Conservation (phyloP, 2,797 vertebrate species). For the Rhodeus uyekii region DNA sequence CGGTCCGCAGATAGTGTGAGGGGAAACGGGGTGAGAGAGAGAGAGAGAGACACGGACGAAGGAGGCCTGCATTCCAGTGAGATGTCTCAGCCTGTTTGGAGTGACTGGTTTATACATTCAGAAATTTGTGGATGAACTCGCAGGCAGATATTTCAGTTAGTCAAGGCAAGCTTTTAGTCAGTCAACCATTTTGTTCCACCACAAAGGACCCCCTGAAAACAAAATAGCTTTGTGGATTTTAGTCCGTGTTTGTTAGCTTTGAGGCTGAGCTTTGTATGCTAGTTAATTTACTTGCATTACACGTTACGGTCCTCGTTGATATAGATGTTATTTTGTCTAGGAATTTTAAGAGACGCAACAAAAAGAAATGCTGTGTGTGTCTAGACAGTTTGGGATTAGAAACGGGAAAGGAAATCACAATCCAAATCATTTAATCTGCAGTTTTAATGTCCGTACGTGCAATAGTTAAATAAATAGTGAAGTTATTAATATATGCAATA, state of each 20-base stretch:
- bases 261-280: neutral
- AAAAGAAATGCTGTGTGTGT: no score
- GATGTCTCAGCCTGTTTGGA: constrained; percentile 70
- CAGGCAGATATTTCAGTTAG: constrained; percentile 5
- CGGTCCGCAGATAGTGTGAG: constrained; percentile 51
- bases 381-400: no score
- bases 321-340: no score
- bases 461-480: no score
- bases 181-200: neutral
- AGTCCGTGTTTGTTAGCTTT: neutral
- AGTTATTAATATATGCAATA: no score
- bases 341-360: no score
- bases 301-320: no score
- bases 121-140: constrained; percentile 63
- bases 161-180: neutral
- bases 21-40: neutral
- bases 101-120: constrained; percentile 58
- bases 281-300: neutral
- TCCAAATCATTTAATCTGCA: no score
- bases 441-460: no score
- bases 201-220: neutral
- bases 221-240: neutral
- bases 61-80: constrained; percentile 61
- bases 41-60: constrained; percentile 22
- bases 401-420: no score